Conservation (phyloP, 2,888 invertebrate species). For the Cephus rjabovi region DNA sequence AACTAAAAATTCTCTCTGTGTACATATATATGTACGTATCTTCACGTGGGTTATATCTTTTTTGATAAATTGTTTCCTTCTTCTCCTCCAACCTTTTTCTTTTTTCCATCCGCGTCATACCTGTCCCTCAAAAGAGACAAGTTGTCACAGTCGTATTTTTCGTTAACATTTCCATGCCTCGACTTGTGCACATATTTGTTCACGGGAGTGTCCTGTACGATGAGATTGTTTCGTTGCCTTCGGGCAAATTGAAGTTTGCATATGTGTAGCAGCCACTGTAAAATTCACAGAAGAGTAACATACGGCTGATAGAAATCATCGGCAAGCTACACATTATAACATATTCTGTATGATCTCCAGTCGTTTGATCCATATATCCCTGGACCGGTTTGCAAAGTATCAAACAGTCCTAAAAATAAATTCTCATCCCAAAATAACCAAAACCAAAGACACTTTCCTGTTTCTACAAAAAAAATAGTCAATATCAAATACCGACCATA, state of each 20-base stretch:
- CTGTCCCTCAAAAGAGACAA: not conserved
- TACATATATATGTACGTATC: not conserved
- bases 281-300: constrained; percentile 58
- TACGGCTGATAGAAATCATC: constrained; percentile 44
- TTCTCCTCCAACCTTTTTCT: not conserved
- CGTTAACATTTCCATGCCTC: not conserved
- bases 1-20: too few species aligned
- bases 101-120: not conserved
- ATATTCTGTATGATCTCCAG: constrained; percentile 57
- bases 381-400: not conserved
- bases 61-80: constrained; percentile 35
- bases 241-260: not conserved
- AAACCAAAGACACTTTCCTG: not conserved
- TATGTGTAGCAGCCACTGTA: constrained; percentile 32
- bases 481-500: not conserved
- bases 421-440: not conserved
- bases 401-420: not conserved
- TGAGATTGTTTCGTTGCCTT: not conserved
- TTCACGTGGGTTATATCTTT: not conserved
- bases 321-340: constrained; percentile 52
- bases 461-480: not conserved
- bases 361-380: constrained; percentile 18
- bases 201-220: not conserved
- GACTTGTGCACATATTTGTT: not conserved
- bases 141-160: not conserved